Percentiles rank a stretch among this genome's conserved stretches.
phyloP scores from a whole-genome alignment of 1,140 invertebrate species.

The Teleogryllus occipitalis region DNA sequence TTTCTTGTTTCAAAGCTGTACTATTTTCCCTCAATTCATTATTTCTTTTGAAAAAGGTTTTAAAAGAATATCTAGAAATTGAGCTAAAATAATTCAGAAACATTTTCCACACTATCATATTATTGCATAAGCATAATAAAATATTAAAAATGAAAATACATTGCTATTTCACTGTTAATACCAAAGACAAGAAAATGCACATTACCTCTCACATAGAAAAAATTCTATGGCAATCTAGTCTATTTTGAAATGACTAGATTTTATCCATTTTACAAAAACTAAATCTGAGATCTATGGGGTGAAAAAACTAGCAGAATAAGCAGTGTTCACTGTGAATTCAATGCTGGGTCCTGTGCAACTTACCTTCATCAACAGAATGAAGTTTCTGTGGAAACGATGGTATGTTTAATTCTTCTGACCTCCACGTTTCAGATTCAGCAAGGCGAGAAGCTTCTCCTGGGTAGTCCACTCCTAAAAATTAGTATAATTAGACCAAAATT shows the following conservation, averaged over 20 bases:
- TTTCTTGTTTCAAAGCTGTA: background rate
- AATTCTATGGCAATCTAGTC: background rate
- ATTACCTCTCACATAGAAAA: too few species aligned
- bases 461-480: constrained; percentile 6
- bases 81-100: background rate
- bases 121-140: background rate
- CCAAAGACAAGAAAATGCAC: background rate
- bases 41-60: background rate
- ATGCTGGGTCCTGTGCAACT: background rate
- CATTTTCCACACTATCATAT: background rate
- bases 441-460: background rate
- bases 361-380: background rate
- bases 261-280: background rate
- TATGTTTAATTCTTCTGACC: background rate
- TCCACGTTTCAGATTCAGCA: constrained; percentile 8
- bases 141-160: background rate
- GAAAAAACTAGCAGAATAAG: background rate
- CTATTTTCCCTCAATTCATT: background rate
- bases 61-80: background rate
- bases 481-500: too few species aligned
- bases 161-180: background rate
- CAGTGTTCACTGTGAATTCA: background rate
- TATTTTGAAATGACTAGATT: background rate
- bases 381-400: background rate
- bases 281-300: background rate